phyloP scores from a whole-genome alignment of 2,888 invertebrate genomes.

The Ametastegia equiseti region DNA sequence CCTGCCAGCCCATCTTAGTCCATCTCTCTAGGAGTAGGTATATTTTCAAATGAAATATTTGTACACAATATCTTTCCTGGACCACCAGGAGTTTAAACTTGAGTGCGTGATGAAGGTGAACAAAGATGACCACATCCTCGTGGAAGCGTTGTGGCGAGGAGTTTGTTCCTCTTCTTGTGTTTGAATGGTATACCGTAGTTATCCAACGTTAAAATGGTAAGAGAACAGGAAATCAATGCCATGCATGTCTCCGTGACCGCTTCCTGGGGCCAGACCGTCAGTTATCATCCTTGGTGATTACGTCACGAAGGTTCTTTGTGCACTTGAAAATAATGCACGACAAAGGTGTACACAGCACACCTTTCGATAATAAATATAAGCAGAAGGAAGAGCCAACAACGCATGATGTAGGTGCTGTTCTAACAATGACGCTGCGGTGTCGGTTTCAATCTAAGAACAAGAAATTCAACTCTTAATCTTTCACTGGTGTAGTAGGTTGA shows the following conservation, averaged over 20 bases:
- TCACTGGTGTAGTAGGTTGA: background rate
- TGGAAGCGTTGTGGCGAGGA: background rate
- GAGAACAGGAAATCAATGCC: background rate
- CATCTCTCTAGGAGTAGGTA: too few relatives aligned
- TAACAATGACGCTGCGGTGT: too few relatives aligned
- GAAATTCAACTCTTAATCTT: background rate
- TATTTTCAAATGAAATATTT: too few relatives aligned
- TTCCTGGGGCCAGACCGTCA: background rate
- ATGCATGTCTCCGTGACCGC: background rate
- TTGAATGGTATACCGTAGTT: too few relatives aligned
- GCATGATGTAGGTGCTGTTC: background rate
- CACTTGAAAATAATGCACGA: too few relatives aligned
- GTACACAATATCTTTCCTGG: background rate
- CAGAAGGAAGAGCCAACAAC: background rate
- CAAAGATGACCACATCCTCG: conserved; percentile 32
- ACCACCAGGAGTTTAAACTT: background rate
- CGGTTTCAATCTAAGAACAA: background rate
- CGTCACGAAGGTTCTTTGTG: background rate
- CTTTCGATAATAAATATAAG: too few relatives aligned
- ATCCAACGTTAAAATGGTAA: background rate
- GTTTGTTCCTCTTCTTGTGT: background rate
- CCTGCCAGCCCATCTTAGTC: too few relatives aligned
- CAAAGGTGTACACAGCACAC: too few relatives aligned
- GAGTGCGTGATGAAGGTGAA: background rate
- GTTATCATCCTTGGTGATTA: background rate